These are phyloP conservation scores for Drosophila leontia DNA, from an alignment of 1,140 invertebrate species.

Conservation along the genomic window DNA sequence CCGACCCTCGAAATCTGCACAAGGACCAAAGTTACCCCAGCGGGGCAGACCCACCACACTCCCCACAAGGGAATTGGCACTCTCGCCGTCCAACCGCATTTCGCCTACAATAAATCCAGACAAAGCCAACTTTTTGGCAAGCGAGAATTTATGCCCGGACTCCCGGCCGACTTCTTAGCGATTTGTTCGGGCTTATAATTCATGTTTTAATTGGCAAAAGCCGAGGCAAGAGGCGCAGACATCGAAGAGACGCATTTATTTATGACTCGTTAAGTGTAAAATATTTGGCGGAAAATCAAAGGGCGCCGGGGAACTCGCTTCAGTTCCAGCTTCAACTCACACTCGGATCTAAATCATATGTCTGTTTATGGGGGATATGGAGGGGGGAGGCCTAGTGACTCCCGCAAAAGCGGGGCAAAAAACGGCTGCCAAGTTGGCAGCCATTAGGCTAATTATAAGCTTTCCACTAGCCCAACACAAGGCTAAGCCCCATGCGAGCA, in stretches of 20 bases:
- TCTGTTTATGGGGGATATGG: constrained; percentile 46
- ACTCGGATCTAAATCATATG: constrained; percentile 60
- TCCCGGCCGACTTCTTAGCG: constrained; percentile 55
- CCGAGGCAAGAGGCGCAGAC: constrained; percentile 26
- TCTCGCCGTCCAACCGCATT: constrained; percentile 72
- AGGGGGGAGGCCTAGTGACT: constrained; percentile 2
- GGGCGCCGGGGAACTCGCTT: constrained; percentile 27
- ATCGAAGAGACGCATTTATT: constrained; percentile 58
- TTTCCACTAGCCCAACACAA: constrained; percentile 21
- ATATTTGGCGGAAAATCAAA: constrained; percentile 79
- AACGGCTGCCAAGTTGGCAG: constrained; percentile 54
- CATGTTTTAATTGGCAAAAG: constrained; percentile 79
- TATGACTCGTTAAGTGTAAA: constrained; percentile 77
- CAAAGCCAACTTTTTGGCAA: constrained; percentile 75
- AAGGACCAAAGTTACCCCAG: constrained; percentile 47
- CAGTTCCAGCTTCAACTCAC: neutral
- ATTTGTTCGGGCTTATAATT: constrained; percentile 79
- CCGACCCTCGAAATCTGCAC: constrained; percentile 2
- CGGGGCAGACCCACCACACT: constrained; percentile 20
- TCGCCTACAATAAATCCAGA: constrained; percentile 68
- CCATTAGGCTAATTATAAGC: constrained; percentile 78
- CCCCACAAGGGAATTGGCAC: constrained; percentile 46
- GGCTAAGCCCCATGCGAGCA: constrained; percentile 30
- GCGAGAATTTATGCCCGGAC: constrained; percentile 72
- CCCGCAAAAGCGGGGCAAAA: constrained; percentile 26